Percentiles rank a stretch among this genome's conserved stretches.
phyloP scores from a whole-genome alignment of 2,888 invertebrate genomes.

The Oscheius sp. region DNA sequence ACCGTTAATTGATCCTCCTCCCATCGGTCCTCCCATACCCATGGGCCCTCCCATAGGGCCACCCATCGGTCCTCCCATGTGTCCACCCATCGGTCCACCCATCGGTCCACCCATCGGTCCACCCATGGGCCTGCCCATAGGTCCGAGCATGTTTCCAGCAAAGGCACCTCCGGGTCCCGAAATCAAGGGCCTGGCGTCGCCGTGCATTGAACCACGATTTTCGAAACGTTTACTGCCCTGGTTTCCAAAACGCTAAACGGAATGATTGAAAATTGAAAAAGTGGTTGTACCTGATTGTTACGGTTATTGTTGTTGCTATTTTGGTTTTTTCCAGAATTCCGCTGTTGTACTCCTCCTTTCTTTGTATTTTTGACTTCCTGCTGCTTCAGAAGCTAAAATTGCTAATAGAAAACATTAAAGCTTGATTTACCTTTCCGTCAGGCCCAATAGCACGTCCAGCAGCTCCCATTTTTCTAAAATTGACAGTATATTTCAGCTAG shows the following conservation, averaged over 20 bases:
- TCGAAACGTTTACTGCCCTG: neutral
- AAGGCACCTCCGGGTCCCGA: too few species aligned
- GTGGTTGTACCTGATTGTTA: neutral
- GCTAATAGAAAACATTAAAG: neutral
- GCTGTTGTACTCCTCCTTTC: slow-evolving; percentile 12
- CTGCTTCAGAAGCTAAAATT: slow-evolving; percentile 17
- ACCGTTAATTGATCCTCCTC: neutral
- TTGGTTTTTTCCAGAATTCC: slow-evolving; percentile 4
- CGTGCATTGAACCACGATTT: neutral
- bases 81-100: slow-evolving; percentile 13
- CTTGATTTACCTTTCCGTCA: slow-evolving; percentile 36
- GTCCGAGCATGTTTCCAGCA: too few species aligned
- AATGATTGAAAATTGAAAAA: neutral
- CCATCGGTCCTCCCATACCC: slow-evolving; percentile 14
- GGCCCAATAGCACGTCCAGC: slow-evolving; percentile 41
- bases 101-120: slow-evolving; percentile 11
- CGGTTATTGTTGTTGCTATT: neutral
- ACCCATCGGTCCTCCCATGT: slow-evolving; percentile 20
- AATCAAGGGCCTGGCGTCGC: too few species aligned
- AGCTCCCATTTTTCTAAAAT: slow-evolving; percentile 32
- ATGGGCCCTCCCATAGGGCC: slow-evolving; percentile 15
- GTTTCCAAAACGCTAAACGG: neutral
- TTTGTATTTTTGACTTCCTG: neutral
- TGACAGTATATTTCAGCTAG: too few species aligned
- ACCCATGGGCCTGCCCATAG: neutral